phyloP scores from a whole-genome alignment of 2,113 vertebrate genomes.

The Ramphastos sulfuratus region DNA sequence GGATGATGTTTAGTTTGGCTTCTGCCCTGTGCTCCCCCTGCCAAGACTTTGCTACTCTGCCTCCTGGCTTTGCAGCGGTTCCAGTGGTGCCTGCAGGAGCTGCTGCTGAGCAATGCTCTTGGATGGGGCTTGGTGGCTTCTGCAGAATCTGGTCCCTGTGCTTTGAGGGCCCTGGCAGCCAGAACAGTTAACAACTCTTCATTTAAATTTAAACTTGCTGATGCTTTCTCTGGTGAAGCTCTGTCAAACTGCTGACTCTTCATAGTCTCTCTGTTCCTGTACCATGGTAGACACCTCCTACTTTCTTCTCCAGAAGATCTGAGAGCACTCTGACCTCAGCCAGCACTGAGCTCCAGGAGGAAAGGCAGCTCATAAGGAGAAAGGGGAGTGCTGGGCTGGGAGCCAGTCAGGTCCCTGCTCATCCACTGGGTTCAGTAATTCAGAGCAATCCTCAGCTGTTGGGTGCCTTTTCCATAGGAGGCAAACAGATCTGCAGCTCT shows the following conservation, averaged over 20 bases:
- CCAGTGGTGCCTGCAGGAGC: rapidly evolving
- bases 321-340: background rate
- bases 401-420: background rate
- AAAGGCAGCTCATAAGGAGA: background rate
- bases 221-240: background rate
- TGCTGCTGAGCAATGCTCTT: background rate
- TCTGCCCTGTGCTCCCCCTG: rapidly evolving
- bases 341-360: background rate
- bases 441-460: slow-evolving; percentile 4
- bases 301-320: slow-evolving; percentile 8
- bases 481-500: background rate
- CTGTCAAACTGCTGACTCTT: background rate
- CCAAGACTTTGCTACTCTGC: background rate
- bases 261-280: background rate
- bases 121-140: background rate
- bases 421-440: background rate
- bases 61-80: background rate
- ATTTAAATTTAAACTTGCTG: background rate
- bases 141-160: background rate
- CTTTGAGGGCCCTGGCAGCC: background rate
- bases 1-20: background rate
- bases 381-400: background rate
- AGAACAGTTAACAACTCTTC: background rate
- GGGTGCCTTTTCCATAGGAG: background rate
- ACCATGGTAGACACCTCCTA: background rate